Evolutionary conservation across 2,113 vertebrate species (phyloP).

Genomic region (Rutilus rutilus): DNA sequence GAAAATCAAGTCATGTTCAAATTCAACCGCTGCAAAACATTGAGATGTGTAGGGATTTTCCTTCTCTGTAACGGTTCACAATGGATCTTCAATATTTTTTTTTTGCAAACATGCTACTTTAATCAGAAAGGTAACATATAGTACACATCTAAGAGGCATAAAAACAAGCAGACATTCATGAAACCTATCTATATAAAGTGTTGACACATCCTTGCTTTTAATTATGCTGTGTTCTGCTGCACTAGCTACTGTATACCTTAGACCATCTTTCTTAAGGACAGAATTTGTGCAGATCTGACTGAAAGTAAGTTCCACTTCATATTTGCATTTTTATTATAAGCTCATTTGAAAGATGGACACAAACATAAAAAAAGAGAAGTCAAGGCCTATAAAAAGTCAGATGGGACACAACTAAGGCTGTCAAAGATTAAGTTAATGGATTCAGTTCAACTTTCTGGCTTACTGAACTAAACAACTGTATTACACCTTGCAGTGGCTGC

Average conservation of each 20-base stretch:
- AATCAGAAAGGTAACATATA: constrained; percentile 47
- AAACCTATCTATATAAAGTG: constrained; percentile 13
- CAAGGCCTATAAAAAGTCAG: not conserved
- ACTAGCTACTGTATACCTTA: not conserved
- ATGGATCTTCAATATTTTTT: constrained; percentile 49
- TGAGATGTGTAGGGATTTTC: constrained; percentile 88
- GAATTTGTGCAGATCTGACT: constrained; percentile 18
- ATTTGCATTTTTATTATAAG: constrained; percentile 41
- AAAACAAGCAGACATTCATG: constrained; percentile 43
- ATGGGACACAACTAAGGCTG: not conserved
- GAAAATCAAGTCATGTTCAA: constrained; percentile 97
- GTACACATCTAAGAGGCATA: constrained; percentile 21
- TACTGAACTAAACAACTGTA: not conserved
- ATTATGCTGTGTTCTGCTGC: not conserved
- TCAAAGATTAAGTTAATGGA: not conserved
- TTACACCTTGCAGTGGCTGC: not conserved
- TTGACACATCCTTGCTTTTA: constrained; percentile 31
- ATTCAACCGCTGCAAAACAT: constrained; percentile 97
- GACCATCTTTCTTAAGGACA: not conserved
- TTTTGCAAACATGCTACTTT: constrained; percentile 54
- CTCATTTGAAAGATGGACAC: not conserved
- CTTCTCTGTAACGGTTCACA: constrained; percentile 60
- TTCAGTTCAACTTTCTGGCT: not conserved
- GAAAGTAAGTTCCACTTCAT: constrained; percentile 28
- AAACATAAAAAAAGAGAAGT: not conserved